Conservation (phyloP, 2,888 invertebrate genomes). For the Ametastegia equiseti region DNA sequence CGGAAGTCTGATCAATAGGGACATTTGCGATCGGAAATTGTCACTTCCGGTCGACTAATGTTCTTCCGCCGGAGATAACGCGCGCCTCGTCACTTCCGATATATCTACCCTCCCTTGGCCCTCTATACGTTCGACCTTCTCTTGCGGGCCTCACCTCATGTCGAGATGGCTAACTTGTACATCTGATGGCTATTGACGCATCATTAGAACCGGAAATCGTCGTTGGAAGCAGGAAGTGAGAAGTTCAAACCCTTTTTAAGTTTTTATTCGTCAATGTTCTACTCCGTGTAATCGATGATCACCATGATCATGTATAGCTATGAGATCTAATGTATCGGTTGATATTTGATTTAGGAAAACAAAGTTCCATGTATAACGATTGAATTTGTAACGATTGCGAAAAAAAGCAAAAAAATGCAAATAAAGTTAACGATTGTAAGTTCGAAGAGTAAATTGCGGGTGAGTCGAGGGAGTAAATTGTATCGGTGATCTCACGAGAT, state of each 20-base stretch:
- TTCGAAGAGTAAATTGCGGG: not conserved
- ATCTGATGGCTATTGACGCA: not conserved
- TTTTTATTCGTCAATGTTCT: too few relatives aligned
- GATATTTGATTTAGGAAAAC: not conserved
- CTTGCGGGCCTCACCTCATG: not conserved
- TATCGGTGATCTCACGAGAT: conserved; percentile 9
- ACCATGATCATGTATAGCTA: too few relatives aligned
- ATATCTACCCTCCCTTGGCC: conserved; percentile 47
- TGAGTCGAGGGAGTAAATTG: not conserved
- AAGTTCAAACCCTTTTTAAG: not conserved
- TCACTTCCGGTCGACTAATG: conserved; percentile 71
- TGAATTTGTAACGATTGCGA: not conserved
- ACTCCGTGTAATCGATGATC: too few relatives aligned
- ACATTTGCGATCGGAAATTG: conserved; percentile 73
- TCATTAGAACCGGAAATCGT: not conserved
- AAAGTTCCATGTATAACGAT: not conserved
- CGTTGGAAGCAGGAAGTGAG: not conserved
- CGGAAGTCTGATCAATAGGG: conserved; percentile 69
- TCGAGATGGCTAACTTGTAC: conserved; percentile 3
- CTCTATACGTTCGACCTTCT: not conserved
- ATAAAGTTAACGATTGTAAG: not conserved
- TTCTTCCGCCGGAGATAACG: conserved; percentile 69
- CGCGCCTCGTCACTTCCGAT: conserved; percentile 55
- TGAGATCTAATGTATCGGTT: not conserved
- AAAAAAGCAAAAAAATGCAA: not conserved